Percentiles rank a stretch among this genome's conserved stretches.
phyloP scores from a whole-genome alignment of 1,140 invertebrate species.

The Neodiprion virginianus region DNA sequence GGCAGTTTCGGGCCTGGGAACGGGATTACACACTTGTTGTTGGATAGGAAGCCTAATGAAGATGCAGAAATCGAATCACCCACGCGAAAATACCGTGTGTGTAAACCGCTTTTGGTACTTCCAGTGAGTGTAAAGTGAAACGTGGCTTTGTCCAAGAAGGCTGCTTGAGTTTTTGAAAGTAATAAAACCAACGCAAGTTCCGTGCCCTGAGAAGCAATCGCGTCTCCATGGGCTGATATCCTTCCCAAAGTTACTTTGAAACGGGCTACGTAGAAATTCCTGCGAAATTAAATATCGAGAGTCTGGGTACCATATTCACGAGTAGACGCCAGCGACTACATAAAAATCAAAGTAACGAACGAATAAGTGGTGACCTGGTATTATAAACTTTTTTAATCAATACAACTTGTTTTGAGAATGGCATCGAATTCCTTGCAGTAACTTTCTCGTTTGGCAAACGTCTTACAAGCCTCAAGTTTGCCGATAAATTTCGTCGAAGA shows the following conservation, averaged over 20 bases:
- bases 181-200: conserved; percentile 17
- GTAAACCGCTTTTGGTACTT: too few species aligned
- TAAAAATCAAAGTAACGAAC: conserved; percentile 55
- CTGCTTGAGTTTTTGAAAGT: background rate
- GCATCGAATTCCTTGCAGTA: background rate
- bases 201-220: conserved; percentile 45
- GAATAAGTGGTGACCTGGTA: conserved; percentile 47
- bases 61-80: too few species aligned
- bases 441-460: background rate
- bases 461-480: too few species aligned
- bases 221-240: conserved; percentile 45
- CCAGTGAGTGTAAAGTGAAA: too few species aligned
- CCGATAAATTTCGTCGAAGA: too few species aligned
- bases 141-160: too few species aligned
- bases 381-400: conserved; percentile 61
- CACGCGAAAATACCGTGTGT: too few species aligned
- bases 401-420: conserved; percentile 31
- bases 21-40: too few species aligned
- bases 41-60: too few species aligned
- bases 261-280: conserved; percentile 38
- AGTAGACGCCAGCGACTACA: conserved; percentile 18
- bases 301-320: background rate
- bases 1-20: too few species aligned
- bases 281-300: conserved; percentile 54
- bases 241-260: conserved; percentile 43